Base-by-base conservation (phyloP, 2,888 invertebrate species). In the Clusia tigrina region DNA sequence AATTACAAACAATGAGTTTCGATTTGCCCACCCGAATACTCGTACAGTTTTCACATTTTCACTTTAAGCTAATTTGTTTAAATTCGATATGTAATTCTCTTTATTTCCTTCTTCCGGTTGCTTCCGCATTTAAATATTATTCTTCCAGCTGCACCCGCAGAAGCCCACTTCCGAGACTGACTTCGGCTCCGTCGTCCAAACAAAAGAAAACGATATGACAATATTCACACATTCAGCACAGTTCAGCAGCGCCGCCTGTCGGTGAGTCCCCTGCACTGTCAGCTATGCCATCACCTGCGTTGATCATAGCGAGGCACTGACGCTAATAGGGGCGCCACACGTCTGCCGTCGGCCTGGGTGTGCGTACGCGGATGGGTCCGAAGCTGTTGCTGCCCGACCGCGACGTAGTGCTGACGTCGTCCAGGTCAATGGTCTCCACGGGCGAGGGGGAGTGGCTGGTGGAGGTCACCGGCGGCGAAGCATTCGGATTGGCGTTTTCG, bases 251-350 rank as follows among this genome's bases (percentile, higher is more conserved):
- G n/a, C 25, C 12, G 24, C 18, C 25, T n/a, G n/a, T 54, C 42
- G 10, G 46, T n/a, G n/a, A 23, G 18, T 9, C 48, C 25, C 18
- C 48, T 48, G 48, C 48, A 18, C 15, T 6, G 12, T 59, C 62
- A n/a, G 62, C 60, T n/a, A 61, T 59, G 6, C 62, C 61, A 6
- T 64, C 65, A 22, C 62, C 64, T 1, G 38, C 37, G 3, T 55
- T 60, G 20, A 26, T 56, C 15, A 55, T 42, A 37, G 64, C 63
- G 25, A 10, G 58, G n/a, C 46, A 37, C 20, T 51, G 76, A 71
- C 80, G 81, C 81, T 83, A 92, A 83, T 92, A 92, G 17, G 92
- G 92, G 77, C 92, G 87, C 92, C 92, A 92, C 63, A 92, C 91
- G 76, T 91, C 91, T 1, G 88, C 86, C n/a, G 89, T 86, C 61